phyloP scores from a whole-genome alignment of 2,113 vertebrate species.

The Corythoichthys intestinalis region DNA sequence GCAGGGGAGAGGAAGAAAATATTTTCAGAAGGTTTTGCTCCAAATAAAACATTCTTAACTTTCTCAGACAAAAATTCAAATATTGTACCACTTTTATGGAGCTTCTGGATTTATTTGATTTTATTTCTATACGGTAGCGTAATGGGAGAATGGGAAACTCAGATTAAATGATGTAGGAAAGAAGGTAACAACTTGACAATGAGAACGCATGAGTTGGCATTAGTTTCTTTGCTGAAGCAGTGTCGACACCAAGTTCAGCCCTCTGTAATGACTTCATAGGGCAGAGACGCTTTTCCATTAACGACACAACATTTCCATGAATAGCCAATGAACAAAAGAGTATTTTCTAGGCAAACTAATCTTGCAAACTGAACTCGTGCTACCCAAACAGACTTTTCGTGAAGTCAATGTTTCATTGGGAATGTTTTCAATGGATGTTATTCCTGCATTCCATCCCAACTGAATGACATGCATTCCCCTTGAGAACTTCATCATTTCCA shows the following conservation, averaged over 20 bases:
- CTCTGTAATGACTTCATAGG: slow-evolving; percentile 31
- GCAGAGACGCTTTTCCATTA: slow-evolving; percentile 25
- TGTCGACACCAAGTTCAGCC: slow-evolving; percentile 2
- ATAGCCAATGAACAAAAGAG: slow-evolving; percentile 35
- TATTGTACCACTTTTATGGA: neutral
- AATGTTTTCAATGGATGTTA: neutral
- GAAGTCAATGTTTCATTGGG: neutral
- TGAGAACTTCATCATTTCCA: neutral
- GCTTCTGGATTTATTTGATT: neutral
- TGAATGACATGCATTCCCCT: neutral
- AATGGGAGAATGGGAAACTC: neutral
- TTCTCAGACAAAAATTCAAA: too few species aligned
- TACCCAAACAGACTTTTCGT: neutral
- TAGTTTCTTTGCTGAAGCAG: neutral
- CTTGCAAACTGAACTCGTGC: neutral
- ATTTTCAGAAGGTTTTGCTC: neutral
- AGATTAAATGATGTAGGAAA: neutral
- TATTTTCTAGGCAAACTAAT: slow-evolving; percentile 21
- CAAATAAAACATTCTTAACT: too few species aligned
- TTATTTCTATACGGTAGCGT: neutral
- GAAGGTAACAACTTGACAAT: too few species aligned
- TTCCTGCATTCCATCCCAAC: neutral
- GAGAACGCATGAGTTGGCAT: neutral
- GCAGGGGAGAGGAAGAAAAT: neutral
- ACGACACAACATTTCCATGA: slow-evolving; percentile 38